A percentile compares a stretch with the other conserved stretches of the same genome.
phyloP scores from a whole-genome alignment of 2,797 vertebrate species.

The Megaceryle alcyon region DNA sequence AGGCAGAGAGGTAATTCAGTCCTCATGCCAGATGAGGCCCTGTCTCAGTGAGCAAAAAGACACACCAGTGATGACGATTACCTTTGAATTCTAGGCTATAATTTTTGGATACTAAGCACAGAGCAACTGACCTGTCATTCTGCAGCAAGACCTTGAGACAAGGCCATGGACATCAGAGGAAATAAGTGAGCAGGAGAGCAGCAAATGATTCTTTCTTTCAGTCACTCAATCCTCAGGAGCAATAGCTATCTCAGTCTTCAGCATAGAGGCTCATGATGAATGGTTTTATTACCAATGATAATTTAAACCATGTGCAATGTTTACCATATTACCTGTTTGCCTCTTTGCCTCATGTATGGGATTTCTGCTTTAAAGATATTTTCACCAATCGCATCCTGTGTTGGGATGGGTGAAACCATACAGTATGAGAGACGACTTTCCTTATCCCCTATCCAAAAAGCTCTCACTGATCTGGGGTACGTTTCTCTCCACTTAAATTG shows the following conservation, averaged over 20 bases:
- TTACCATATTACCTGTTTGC: not conserved
- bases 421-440: not conserved
- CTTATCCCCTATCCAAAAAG: not conserved
- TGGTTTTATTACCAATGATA: conserved; percentile 23
- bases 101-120: not conserved
- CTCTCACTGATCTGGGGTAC: not conserved
- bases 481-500: not conserved
- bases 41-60: not conserved
- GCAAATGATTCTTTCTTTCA: conserved; percentile 28
- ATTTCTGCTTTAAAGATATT: not conserved
- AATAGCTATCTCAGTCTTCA: not conserved
- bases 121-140: conserved; percentile 1
- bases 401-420: not conserved
- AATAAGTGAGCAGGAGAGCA: not conserved
- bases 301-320: conserved; percentile 26
- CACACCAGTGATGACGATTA: not conserved
- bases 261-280: conserved; percentile 24
- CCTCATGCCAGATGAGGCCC: not conserved
- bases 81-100: not conserved
- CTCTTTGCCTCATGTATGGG: not conserved
- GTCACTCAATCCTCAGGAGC: conserved; percentile 6
- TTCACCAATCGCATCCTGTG: not conserved
- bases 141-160: conserved; percentile 13
- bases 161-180: not conserved
- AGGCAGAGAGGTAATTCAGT: not conserved